Evolutionary conservation across 1,140 invertebrate species (phyloP).

Genomic region (Caenorhabditis elegans): DNA sequence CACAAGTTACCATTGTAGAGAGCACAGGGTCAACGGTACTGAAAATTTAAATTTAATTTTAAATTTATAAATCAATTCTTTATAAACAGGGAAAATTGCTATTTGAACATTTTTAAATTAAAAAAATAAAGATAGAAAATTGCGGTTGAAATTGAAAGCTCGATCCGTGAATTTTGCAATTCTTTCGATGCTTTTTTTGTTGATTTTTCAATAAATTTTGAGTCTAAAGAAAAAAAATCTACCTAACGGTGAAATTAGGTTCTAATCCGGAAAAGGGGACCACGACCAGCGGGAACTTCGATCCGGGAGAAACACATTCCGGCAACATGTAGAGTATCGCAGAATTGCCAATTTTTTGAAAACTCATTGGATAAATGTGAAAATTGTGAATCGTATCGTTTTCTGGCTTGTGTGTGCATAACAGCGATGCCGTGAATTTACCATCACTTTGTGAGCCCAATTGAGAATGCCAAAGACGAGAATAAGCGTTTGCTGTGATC

Average conservation of each 20-base stretch:
- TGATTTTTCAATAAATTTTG: no score
- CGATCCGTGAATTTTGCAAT: no score
- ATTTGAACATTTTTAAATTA: no score
- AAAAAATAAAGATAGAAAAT: no score
- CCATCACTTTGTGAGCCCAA: not conserved
- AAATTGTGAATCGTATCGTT: not conserved
- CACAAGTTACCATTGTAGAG: not conserved
- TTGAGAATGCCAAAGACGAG: not conserved
- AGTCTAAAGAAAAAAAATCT: no score
- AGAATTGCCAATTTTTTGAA: not conserved
- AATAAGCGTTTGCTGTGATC: not conserved
- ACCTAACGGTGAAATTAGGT: not conserved
- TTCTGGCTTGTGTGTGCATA: not conserved
- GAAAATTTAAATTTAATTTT: no score
- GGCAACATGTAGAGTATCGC: not conserved
- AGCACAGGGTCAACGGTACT: no score
- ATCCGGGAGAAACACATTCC: not conserved
- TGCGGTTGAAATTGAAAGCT: no score
- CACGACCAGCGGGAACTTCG: not conserved
- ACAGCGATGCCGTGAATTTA: not conserved
- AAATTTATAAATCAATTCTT: no score
- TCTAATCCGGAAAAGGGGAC: not conserved
- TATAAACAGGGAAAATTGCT: no score
- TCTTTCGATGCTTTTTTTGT: no score
- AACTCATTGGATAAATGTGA: not conserved